These are phyloP conservation scores for Eubasilissa regina DNA, from an alignment of 1,140 invertebrate species.

Conservation along the genomic window DNA sequence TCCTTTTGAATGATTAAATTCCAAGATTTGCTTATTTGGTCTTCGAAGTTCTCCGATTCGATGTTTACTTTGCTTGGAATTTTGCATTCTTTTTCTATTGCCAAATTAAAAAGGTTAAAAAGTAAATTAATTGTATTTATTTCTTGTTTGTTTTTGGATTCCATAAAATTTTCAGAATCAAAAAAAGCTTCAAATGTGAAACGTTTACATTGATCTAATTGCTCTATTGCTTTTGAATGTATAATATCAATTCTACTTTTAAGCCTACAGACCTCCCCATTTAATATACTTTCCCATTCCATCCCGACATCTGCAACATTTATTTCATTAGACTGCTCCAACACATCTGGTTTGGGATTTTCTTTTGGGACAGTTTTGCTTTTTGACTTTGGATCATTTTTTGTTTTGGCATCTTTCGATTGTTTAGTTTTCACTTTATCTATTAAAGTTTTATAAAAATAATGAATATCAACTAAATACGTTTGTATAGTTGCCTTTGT, in stretches of 20 bases:
- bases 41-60: slow-evolving; percentile 21
- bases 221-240: slow-evolving; percentile 19
- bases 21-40: neutral
- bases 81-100: slow-evolving; percentile 22
- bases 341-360: neutral
- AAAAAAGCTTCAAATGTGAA: slow-evolving; percentile 26
- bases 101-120: slow-evolving; percentile 20
- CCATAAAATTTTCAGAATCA: neutral
- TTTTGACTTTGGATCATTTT: slow-evolving; percentile 5
- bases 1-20: slow-evolving; percentile 36
- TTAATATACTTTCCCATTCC: slow-evolving; percentile 30
- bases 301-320: neutral
- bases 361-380: slow-evolving; percentile 7
- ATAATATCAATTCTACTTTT: slow-evolving; percentile 20
- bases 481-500: slow-evolving; percentile 25
- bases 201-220: slow-evolving; percentile 5
- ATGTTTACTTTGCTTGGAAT: slow-evolving; percentile 17
- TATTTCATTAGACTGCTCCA: neutral
- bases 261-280: slow-evolving; percentile 21
- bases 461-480: slow-evolving; percentile 11
- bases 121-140: slow-evolving; percentile 19
- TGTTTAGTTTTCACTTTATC: slow-evolving; percentile 24
- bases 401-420: neutral
- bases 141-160: neutral
- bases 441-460: slow-evolving; percentile 22